Conservation (phyloP, 2,888 invertebrate species). For the Gastrophysa polygoni region DNA sequence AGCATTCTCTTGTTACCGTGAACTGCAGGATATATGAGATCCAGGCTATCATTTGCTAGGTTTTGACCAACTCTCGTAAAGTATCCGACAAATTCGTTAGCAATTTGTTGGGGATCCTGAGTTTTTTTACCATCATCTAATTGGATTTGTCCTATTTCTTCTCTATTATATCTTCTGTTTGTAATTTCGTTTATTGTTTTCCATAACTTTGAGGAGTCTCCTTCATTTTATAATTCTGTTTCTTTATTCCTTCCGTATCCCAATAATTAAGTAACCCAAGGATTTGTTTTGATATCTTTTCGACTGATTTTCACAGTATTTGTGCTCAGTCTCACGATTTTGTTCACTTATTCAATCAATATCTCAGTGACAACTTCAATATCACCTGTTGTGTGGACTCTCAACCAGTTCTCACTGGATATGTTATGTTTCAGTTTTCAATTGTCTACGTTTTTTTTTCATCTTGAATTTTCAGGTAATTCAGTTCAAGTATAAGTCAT, state of each 20-base stretch:
- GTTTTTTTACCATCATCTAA: not conserved
- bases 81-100: not conserved
- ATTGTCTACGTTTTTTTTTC: not conserved
- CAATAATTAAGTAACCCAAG: slow-evolving; percentile 8
- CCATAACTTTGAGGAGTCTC: not conserved
- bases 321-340: not conserved
- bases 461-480: not conserved
- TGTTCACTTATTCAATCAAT: not conserved
- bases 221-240: not conserved
- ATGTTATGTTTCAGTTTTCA: slow-evolving; percentile 5
- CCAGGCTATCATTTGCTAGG: not conserved
- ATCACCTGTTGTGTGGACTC: not conserved
- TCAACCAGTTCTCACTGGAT: not conserved
- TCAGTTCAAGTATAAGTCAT: not conserved
- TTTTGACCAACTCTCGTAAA: not conserved
- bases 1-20: too few relatives aligned
- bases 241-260: not conserved
- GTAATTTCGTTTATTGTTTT: slow-evolving; percentile 1
- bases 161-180: not conserved
- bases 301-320: not conserved
- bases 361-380: not conserved
- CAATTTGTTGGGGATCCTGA: not conserved
- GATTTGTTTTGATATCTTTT: not conserved
- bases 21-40: too few relatives aligned
- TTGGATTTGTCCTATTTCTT: not conserved